These are phyloP conservation scores for Cynaeus angustus DNA, from an alignment of 2,888 invertebrate species.

Conservation along the genomic window DNA sequence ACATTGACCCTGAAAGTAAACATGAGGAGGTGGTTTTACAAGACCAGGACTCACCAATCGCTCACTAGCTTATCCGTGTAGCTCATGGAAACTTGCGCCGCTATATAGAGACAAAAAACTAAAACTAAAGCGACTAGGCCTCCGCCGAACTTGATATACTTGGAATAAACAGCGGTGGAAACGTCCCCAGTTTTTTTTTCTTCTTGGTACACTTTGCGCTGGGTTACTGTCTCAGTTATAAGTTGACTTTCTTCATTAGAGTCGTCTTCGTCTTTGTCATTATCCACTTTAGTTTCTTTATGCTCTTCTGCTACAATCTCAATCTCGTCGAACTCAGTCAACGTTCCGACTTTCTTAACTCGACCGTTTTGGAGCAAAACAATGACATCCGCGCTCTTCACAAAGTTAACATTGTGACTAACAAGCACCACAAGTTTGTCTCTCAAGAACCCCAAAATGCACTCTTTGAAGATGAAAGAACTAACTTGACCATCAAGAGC, in stretches of 20 bases:
- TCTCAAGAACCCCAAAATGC: slow-evolving; percentile 60
- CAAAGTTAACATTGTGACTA: slow-evolving; percentile 52
- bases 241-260: slow-evolving; percentile 43
- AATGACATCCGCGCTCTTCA: slow-evolving; percentile 52
- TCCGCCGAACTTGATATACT: slow-evolving; percentile 63
- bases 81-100: slow-evolving; percentile 57
- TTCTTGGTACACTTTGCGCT: slow-evolving; percentile 54
- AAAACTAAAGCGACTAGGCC: slow-evolving; percentile 60
- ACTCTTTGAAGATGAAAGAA: slow-evolving; percentile 81
- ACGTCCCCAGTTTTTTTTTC: slow-evolving; percentile 62
- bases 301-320: slow-evolving; percentile 54
- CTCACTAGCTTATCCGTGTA: slow-evolving; percentile 61
- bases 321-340: slow-evolving; percentile 57
- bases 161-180: slow-evolving; percentile 59
- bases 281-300: slow-evolving; percentile 20
- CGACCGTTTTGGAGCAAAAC: slow-evolving; percentile 58
- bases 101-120: slow-evolving; percentile 57
- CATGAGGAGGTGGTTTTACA: neutral
- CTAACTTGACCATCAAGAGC: slow-evolving; percentile 86
- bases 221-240: slow-evolving; percentile 10
- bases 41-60: slow-evolving; percentile 57
- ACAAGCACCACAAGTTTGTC: slow-evolving; percentile 59
- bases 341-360: slow-evolving; percentile 56
- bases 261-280: slow-evolving; percentile 50
- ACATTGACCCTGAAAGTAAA: slow-evolving; percentile 43